A percentile compares a stretch with the other conserved stretches of the same genome.
Evolutionary conservation across 1,140 invertebrate species (phyloP).

Genomic region (Helicoverpa armigera): DNA sequence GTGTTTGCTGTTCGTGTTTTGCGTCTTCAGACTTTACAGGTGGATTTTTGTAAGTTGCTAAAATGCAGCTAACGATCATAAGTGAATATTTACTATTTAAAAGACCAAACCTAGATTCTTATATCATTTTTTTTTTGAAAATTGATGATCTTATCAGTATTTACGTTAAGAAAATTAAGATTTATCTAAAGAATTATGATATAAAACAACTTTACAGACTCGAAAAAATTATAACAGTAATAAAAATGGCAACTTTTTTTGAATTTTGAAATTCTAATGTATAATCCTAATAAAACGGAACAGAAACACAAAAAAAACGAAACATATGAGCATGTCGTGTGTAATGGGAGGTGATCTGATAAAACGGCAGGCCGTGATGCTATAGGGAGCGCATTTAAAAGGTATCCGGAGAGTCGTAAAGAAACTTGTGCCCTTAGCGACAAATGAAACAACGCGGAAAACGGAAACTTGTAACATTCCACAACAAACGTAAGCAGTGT

Average conservation of each 20-base stretch:
- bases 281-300: constrained; percentile 45
- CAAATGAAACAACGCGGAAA: constrained; percentile 53
- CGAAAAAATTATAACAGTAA: not conserved
- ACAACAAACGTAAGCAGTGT: constrained; percentile 35
- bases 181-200: no score
- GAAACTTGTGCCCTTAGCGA: constrained; percentile 54
- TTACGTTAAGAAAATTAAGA: no score
- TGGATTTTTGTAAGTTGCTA: no score
- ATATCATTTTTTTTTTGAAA: no score
- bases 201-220: not conserved
- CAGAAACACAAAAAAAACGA: constrained; percentile 37
- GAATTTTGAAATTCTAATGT: constrained; percentile 19
- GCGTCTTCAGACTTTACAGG: no score
- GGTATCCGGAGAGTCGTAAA: constrained; percentile 52
- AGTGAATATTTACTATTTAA: no score
- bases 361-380: constrained; percentile 48
- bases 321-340: constrained; percentile 50
- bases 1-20: no score
- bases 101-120: no score
- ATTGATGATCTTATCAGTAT: no score
- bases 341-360: constrained; percentile 54
- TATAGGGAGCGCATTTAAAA: constrained; percentile 49
- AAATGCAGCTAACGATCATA: no score
- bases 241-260: not conserved
- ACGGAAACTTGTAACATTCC: constrained; percentile 46